Base-by-base conservation (phyloP, 2,113 vertebrate genomes). In the Ranitomeya imitator region DNA sequence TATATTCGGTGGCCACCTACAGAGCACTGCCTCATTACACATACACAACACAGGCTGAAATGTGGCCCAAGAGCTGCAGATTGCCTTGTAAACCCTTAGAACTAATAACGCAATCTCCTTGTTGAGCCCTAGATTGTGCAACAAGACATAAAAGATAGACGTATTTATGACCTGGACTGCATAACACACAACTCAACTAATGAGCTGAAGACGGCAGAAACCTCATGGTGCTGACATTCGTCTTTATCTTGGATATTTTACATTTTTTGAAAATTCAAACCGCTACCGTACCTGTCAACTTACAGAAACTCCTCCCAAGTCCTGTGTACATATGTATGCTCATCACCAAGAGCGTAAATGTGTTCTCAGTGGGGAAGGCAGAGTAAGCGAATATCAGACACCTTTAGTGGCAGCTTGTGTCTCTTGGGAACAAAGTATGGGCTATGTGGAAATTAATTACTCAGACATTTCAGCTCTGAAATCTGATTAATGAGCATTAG, bases 1-100 rank as follows among this genome's bases (percentile, higher is more conserved):
- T 83, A 83, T 37, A n/a, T 51, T 65, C 81, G 54, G 19, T n/a
- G 61, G 81, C 61, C 81, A 83, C 81, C 81, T 83, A 67, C 37
- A 52, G 81, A 52, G 81, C 21, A 21, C 81, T 51, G 81, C 23
- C 54, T 57, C 78, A 16, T 79, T 57, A 79, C 54, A 55, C 54
- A 26, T 16, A 23, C 37, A 63, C 18, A 52, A 63, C 37, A 10
- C 37, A 52, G 81, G 51, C 59, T 67, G 61, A 37, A 23, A 63
- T 63, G 59, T 63, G 59, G 31, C 26, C 45, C 18, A 82, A 31
- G 52, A 16, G 8, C 37, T 67, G 45, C 37, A 65, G 21, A 82
- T 51, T 45, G 51, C 31, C 59, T 52, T 83, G 19, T 63, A 83
- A 65, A n/a, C 16, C 3, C 19, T n/a, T 67, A 63, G 5, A 83